phyloP scores from a whole-genome alignment of 2,797 vertebrate species.

The Falco rusticolus region DNA sequence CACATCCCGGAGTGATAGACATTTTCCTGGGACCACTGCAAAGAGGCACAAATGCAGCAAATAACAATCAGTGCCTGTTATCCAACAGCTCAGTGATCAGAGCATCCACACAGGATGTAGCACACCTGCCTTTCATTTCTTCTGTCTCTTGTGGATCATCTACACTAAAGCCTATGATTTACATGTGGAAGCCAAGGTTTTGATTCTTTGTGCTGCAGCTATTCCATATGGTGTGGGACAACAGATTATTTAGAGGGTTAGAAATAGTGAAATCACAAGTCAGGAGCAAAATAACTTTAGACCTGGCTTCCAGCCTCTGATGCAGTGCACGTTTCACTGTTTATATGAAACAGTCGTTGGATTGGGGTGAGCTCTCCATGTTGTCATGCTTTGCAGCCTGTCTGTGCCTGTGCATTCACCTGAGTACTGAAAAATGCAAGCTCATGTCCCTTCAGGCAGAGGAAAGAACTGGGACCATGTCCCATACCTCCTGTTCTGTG shows the following conservation, averaged over 20 bases:
- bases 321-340: accelerated
- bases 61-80: not conserved
- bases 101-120: not conserved
- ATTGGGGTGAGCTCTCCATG: not conserved
- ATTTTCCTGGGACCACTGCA: not conserved
- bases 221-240: not conserved
- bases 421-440: not conserved
- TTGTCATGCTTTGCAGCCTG: not conserved
- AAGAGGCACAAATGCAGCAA: not conserved
- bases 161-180: not conserved
- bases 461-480: not conserved
- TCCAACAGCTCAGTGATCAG: not conserved
- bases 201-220: not conserved
- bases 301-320: not conserved
- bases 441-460: not conserved
- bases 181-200: not conserved
- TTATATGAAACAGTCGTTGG: not conserved
- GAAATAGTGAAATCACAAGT: not conserved
- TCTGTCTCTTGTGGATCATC: not conserved
- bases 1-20: not conserved
- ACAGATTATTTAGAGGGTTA: not conserved
- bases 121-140: not conserved
- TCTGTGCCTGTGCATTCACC: not conserved
- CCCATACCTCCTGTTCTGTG: not conserved
- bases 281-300: not conserved